Base-by-base conservation (phyloP, 2,888 invertebrate species). In the Endotricha flammealis region DNA sequence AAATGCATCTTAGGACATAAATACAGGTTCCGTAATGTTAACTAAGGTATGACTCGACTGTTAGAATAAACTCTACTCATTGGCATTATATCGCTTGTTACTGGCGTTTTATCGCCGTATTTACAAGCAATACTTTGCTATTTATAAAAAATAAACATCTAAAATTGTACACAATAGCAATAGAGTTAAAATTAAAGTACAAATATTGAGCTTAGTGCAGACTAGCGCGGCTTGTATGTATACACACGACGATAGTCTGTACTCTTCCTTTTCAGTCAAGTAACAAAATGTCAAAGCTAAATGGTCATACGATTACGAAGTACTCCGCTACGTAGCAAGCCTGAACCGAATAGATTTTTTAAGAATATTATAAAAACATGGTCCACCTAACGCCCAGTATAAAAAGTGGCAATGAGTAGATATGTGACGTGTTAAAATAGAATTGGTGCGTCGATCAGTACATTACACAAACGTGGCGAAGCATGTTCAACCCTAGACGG, bases 361-460 rank as follows among this genome's bases (percentile, higher is more conserved):
- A 50, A 44, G 45, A 54, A 52, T 50, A 53, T 54, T 56, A 49
- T 36, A 49, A 51, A 53, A 51, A 55, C 50, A 64, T 83, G 82
- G 81, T 82, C 83, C 80, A 72, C 74, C 70, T 68, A 73, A 73
- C 77, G 72, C 76, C 68, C 71, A 64, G 74, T 81, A 77, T 64
- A 76, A 75, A 73, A 65, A 67, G 63, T 66, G 64, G 78, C 79
- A 81, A 75, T 74, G 76, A 79, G 71, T 79, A 80, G 76, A 79
- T 85, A 85, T 85, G 85, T 85, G 79, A 79, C 75, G 77, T 77
- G 64, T 80, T 78, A 77, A 73, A 63, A 66, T 72, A 68, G 64
- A 63, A 12, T 57, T 44, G 45, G 59, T 57, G 54, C 46, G 57
- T 46, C 61, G 49, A 52, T 50, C 57, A 49, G 58, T 44, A 43